These are phyloP conservation scores for Trinorchestia longiramus DNA, from an alignment of 1,140 invertebrate genomes.

Conservation along the genomic window DNA sequence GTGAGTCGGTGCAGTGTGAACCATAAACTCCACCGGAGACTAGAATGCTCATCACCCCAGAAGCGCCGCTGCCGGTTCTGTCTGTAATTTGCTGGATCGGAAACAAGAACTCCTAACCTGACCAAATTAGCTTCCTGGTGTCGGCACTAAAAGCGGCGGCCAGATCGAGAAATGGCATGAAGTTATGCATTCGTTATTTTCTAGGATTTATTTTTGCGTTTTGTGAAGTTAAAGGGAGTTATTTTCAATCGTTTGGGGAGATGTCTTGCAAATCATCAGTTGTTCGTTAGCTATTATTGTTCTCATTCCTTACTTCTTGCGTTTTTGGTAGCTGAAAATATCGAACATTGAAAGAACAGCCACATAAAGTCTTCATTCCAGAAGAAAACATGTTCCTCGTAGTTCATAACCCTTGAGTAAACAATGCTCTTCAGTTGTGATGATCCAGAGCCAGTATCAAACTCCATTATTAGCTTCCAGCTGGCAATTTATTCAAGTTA, in stretches of 20 bases:
- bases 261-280: background rate
- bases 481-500: conserved; percentile 37
- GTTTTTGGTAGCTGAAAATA: background rate
- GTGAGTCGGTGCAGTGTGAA: background rate
- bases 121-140: conserved; percentile 54
- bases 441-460: background rate
- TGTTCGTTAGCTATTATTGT: background rate
- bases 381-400: background rate
- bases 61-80: conserved; percentile 22
- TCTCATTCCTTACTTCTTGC: background rate
- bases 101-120: conserved; percentile 52
- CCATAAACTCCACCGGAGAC: conserved; percentile 21
- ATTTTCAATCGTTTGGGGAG: background rate
- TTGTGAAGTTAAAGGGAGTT: background rate
- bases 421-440: background rate
- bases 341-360: background rate
- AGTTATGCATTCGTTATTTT: background rate
- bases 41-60: conserved; percentile 24
- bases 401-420: background rate
- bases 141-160: conserved; percentile 25
- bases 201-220: background rate
- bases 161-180: background rate
- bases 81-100: conserved; percentile 50
- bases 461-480: background rate
- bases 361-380: background rate